These are phyloP conservation scores for Hydrolagus affinis DNA, from an alignment of 2,113 vertebrate genomes.

Conservation along the genomic window DNA sequence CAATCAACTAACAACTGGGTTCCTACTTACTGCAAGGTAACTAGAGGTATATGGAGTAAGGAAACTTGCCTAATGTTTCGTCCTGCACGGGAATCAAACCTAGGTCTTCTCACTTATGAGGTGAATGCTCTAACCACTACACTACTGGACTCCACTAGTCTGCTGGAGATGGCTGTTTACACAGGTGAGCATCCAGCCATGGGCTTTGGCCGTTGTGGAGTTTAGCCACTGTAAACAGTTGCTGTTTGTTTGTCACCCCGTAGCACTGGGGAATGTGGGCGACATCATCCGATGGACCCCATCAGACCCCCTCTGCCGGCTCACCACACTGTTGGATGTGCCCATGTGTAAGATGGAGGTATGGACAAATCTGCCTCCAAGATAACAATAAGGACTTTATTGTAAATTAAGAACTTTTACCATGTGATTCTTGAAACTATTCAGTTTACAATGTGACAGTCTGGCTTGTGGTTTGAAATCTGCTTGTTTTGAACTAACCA, in stretches of 20 bases:
- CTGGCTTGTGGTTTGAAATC: neutral
- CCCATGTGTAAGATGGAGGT: neutral
- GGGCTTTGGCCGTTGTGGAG: too few relatives aligned
- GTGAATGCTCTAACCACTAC: too few relatives aligned
- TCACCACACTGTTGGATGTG: neutral
- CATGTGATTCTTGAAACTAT: neutral
- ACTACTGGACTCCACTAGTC: too few relatives aligned
- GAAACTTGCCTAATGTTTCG: too few relatives aligned
- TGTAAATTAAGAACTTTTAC: neutral
- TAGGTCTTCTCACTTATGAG: too few relatives aligned
- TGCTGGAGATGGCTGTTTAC: too few relatives aligned
- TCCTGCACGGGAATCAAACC: too few relatives aligned
- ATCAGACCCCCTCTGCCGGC: neutral
- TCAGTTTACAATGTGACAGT: neutral
- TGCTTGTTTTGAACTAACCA: neutral
- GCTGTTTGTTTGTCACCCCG: neutral
- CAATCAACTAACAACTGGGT: too few relatives aligned
- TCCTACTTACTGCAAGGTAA: too few relatives aligned
- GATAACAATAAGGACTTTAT: neutral
- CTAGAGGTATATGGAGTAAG: too few relatives aligned
- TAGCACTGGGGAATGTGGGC: neutral
- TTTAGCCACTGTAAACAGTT: too few relatives aligned
- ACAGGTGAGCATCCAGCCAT: too few relatives aligned
- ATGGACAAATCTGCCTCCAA: neutral
- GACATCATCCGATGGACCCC: neutral